These are phyloP conservation scores for Panagrolaimus sp. DNA, from an alignment of 1,140 invertebrate species.

Conservation along the genomic window DNA sequence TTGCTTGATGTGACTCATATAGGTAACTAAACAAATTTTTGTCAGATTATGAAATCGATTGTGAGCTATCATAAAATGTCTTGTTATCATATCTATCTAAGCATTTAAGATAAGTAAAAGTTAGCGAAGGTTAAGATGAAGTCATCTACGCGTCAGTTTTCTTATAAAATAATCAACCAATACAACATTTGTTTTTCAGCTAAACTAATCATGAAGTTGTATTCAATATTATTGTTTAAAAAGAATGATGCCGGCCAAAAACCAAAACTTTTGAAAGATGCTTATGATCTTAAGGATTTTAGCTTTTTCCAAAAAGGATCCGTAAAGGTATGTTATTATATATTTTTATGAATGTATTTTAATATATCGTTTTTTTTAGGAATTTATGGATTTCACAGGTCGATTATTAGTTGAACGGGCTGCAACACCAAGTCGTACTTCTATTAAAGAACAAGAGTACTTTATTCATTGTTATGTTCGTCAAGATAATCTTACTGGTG, in stretches of 20 bases:
- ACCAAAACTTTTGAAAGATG: slow-evolving; percentile 72
- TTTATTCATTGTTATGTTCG: slow-evolving; percentile 93
- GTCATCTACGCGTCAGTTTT: too few species aligned
- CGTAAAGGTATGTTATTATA: slow-evolving; percentile 30
- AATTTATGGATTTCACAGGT: slow-evolving; percentile 91
- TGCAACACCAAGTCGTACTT: slow-evolving; percentile 67
- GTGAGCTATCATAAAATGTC: too few species aligned
- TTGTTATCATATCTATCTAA: too few species aligned
- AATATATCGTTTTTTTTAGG: slow-evolving; percentile 61
- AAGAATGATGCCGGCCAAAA: slow-evolving; percentile 66
- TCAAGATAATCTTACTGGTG: slow-evolving; percentile 79
- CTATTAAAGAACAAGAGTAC: slow-evolving; percentile 69
- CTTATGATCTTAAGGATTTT: slow-evolving; percentile 83
- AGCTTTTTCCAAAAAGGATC: slow-evolving; percentile 79
- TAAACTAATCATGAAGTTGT: slow-evolving; percentile 82
- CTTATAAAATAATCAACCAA: too few species aligned
- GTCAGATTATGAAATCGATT: too few species aligned
- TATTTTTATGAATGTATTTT: slow-evolving; percentile 9
- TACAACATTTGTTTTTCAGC: not conserved
- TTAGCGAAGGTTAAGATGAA: too few species aligned
- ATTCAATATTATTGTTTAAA: slow-evolving; percentile 75
- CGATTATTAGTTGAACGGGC: slow-evolving; percentile 91
- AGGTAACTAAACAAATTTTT: too few species aligned
- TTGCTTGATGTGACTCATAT: too few species aligned
- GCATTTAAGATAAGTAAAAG: too few species aligned